A percentile compares a stretch with the other conserved stretches of the same genome.
Conservation (phyloP, 1,140 invertebrate genomes). For the Conus ventricosus region DNA sequence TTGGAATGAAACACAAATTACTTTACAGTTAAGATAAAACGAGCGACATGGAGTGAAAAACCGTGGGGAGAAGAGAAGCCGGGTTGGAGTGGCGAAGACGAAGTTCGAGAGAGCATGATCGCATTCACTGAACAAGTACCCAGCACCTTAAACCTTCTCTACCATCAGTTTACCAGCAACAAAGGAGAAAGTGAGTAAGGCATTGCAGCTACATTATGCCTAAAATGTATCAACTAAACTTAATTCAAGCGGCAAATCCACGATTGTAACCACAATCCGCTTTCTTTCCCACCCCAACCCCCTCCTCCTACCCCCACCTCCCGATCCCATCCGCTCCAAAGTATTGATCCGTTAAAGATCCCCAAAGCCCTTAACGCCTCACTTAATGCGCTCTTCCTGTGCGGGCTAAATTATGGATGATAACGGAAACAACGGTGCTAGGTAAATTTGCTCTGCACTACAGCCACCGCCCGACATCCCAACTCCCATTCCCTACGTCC, state of each 20-base stretch:
- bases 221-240: background rate
- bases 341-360: slow-evolving; percentile 18
- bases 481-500: background rate
- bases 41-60: no score
- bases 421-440: slow-evolving; percentile 23
- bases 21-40: no score
- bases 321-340: background rate
- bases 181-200: background rate
- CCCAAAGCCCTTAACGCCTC: slow-evolving; percentile 22
- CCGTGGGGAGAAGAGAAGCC: no score
- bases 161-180: no score
- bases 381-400: slow-evolving; percentile 24
- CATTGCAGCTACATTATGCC: no score
- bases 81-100: no score
- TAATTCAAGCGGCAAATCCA: background rate
- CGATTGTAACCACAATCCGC: background rate
- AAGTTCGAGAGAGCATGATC: no score
- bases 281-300: background rate
- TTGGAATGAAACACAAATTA: no score
- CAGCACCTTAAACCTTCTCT: no score
- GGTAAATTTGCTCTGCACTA: slow-evolving; percentile 27
- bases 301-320: background rate
- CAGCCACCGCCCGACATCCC: background rate
- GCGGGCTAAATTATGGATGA: slow-evolving; percentile 8
- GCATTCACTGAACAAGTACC: no score